phyloP scores from a whole-genome alignment of 1,140 invertebrate genomes.

The Solenopsis fugax region DNA sequence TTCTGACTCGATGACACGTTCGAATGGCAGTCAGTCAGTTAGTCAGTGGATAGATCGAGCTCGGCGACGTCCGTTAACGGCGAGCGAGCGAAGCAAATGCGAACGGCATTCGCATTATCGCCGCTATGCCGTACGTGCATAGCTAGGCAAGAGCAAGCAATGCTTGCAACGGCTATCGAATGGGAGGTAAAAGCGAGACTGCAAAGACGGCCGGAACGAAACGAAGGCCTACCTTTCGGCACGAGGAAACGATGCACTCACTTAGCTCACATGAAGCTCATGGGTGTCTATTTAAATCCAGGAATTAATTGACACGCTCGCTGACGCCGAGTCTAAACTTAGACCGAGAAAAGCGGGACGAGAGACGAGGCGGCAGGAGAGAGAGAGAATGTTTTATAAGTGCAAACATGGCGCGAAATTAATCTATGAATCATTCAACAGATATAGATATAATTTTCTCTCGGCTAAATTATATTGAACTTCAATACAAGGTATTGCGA shows the following conservation, averaged over 20 bases:
- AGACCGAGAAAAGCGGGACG: conserved; percentile 29
- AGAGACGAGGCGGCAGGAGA: background rate
- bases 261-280: conserved; percentile 29
- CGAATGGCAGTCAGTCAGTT: conserved; percentile 41
- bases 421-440: background rate
- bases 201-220: conserved; percentile 38
- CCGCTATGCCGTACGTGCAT: background rate
- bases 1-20: background rate
- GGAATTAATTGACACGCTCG: conserved; percentile 45
- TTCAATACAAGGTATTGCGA: background rate
- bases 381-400: background rate
- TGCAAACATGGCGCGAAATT: background rate
- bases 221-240: conserved; percentile 12
- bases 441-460: background rate
- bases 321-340: conserved; percentile 43
- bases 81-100: conserved; percentile 17
- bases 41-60: conserved; percentile 36
- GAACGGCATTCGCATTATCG: conserved; percentile 47
- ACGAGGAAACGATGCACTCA: conserved; percentile 45
- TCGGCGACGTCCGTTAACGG: conserved; percentile 26
- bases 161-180: conserved; percentile 38
- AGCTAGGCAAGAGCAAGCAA: conserved; percentile 16
- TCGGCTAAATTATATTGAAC: background rate
- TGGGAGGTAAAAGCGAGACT: conserved; percentile 12
- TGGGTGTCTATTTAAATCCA: conserved; percentile 46